Conservation (phyloP, 2,888 invertebrate genomes). For the Rambutsinella grinnellia region DNA sequence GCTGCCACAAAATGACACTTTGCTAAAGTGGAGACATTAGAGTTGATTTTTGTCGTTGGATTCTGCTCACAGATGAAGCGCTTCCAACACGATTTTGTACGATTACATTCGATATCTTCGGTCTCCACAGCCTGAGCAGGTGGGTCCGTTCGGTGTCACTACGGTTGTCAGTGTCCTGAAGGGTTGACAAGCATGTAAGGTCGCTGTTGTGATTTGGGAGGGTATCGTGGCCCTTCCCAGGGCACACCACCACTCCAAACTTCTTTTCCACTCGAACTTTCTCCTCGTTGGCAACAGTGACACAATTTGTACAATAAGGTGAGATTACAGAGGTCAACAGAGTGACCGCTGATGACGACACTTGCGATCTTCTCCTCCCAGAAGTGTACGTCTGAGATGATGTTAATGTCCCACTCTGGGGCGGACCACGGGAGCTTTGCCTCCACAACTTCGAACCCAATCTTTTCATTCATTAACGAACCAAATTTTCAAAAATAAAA, state of each 20-base stretch:
- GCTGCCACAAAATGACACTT: constrained; percentile 34
- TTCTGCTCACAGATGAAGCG: constrained; percentile 45
- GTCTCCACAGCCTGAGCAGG: constrained; percentile 1
- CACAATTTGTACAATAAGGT: constrained; percentile 18
- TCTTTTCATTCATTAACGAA: constrained; percentile 55
- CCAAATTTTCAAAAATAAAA: constrained; percentile 34
- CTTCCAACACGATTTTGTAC: constrained; percentile 29
- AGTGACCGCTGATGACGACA: constrained; percentile 41
- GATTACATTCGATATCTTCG: constrained; percentile 13
- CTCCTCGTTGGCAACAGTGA: constrained; percentile 21
- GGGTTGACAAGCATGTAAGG: constrained; percentile 28
- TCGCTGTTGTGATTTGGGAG: constrained; percentile 26
- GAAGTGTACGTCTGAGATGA: constrained; percentile 28
- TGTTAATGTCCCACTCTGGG: constrained; percentile 30
- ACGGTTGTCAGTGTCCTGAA: not conserved
- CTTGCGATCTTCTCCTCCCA: constrained; percentile 9
- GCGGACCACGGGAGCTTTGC: constrained; percentile 50
- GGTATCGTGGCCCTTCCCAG: constrained; percentile 44
- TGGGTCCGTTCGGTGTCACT: constrained; percentile 29
- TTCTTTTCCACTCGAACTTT: constrained; percentile 1
- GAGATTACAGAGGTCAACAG: constrained; percentile 33
- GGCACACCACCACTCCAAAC: constrained; percentile 51
- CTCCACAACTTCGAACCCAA: constrained; percentile 50
- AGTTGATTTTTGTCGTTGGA: constrained; percentile 25
- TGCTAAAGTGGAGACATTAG: constrained; percentile 52